Percentiles rank a stretch among this genome's conserved stretches.
These are phyloP conservation scores for Phataginus tetradactyla DNA, from an alignment of 2,797 vertebrate species.

Conservation along the genomic window DNA sequence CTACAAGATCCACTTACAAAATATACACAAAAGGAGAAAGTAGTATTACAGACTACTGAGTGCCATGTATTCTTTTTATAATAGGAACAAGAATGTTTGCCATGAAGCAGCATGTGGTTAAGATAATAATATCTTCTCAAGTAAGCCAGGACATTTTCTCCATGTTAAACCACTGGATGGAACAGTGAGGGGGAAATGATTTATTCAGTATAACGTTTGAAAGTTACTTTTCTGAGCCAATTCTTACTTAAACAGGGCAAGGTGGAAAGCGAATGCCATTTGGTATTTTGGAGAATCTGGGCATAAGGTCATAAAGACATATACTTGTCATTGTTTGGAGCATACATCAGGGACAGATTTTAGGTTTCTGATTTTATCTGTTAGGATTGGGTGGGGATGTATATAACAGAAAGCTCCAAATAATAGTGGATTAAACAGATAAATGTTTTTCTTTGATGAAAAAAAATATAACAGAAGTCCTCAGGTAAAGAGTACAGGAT, in stretches of 20 bases:
- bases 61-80: background rate
- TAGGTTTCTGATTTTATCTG: conserved; percentile 11
- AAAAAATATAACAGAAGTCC: background rate
- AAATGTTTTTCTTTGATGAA: background rate
- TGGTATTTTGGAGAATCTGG: background rate
- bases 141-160: background rate
- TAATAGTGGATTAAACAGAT: background rate
- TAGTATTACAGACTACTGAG: background rate
- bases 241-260: background rate
- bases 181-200: background rate
- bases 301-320: background rate
- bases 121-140: conserved; percentile 41
- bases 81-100: conserved; percentile 16
- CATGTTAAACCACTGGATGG: background rate
- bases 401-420: background rate
- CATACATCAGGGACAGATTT: background rate
- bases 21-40: conserved; percentile 20
- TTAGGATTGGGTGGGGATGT: background rate
- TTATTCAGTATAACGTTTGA: conserved; percentile 17
- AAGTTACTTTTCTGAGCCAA: background rate
- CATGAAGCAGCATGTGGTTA: background rate
- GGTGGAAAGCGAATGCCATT: background rate
- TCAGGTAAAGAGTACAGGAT: background rate
- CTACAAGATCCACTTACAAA: conserved; percentile 60
- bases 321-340: background rate